These are phyloP conservation scores for Heliangelus exortis DNA, from an alignment of 2,797 vertebrate species.

Conservation along the genomic window DNA sequence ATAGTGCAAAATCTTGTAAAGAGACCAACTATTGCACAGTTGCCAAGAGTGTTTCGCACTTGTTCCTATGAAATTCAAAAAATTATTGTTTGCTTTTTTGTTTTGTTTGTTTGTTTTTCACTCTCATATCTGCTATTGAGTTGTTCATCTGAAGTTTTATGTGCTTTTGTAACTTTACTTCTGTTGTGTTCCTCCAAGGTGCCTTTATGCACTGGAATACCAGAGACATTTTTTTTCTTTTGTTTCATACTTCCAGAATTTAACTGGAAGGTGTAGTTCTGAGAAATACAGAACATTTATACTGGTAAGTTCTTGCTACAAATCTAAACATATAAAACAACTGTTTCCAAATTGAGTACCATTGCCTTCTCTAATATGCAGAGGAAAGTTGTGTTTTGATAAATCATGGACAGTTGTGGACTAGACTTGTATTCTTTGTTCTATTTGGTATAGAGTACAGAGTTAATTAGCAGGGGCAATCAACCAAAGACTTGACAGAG, in stretches of 20 bases:
- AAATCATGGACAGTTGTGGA: background rate
- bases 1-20: background rate
- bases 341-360: background rate
- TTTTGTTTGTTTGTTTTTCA: accelerated
- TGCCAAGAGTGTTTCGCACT: background rate
- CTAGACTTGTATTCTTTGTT: background rate
- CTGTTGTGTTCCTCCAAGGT: background rate
- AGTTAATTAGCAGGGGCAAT: slow-evolving; percentile 22
- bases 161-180: background rate
- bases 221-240: background rate
- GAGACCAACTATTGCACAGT: background rate
- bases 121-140: accelerated
- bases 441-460: background rate
- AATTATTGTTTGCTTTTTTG: background rate
- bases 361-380: background rate
- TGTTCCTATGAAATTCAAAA: background rate
- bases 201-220: background rate
- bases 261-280: background rate
- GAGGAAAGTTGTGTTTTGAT: background rate
- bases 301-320: background rate
- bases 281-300: background rate
- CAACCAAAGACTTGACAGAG: background rate
- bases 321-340: background rate
- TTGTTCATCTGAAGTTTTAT: background rate
- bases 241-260: background rate